phyloP scores from a whole-genome alignment of 2,797 vertebrate species.

The Hippopotamyrus pictus region DNA sequence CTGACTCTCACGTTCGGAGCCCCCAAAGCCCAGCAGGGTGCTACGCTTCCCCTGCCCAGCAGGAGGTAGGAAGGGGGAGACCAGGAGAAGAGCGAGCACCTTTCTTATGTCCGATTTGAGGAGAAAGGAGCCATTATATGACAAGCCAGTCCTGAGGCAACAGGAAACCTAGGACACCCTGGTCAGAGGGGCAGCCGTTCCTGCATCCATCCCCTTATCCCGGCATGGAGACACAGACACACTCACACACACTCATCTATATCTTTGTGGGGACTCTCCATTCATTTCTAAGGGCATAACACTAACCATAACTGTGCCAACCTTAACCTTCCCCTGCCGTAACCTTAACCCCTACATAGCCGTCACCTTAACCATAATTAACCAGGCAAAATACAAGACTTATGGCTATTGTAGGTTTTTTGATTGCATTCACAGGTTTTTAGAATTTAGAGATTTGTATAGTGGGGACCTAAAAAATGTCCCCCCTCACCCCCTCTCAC shows the following conservation, averaged over 20 bases:
- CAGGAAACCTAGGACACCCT: constrained; percentile 56
- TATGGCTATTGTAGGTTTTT: background rate
- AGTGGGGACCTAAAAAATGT: background rate
- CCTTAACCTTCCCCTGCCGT: background rate
- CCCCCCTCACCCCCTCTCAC: background rate
- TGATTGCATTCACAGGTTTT: background rate
- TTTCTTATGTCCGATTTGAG: background rate
- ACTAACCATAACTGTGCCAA: background rate
- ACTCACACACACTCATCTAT: background rate
- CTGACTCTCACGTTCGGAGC: background rate
- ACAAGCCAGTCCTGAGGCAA: constrained; percentile 50
- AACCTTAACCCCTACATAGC: background rate
- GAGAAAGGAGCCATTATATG: constrained; percentile 11
- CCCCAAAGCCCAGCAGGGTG: background rate
- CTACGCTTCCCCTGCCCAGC: constrained; percentile 44
- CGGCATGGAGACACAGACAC: background rate
- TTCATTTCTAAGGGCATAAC: background rate
- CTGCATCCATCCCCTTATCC: constrained; percentile 1
- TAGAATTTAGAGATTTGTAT: background rate
- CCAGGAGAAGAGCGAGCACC: constrained; percentile 16
- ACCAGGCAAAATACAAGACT: background rate
- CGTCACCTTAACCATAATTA: background rate
- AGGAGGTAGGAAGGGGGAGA: constrained; percentile 51
- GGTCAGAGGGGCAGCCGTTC: background rate
- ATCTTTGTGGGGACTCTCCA: background rate